Conservation (phyloP, 2,888 invertebrate species). For the Spilosoma lubricipeda region DNA sequence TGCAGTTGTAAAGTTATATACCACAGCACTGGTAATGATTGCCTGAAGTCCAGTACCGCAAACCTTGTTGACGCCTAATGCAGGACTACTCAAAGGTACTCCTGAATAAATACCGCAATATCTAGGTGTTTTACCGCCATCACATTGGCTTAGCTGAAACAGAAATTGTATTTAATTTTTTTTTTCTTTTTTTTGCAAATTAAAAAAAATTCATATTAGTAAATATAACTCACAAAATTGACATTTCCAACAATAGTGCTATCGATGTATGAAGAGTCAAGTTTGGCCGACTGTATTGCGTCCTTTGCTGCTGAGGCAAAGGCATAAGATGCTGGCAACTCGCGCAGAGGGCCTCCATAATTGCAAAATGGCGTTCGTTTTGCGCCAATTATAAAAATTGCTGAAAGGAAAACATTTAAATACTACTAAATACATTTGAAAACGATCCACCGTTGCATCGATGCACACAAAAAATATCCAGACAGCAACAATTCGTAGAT, state of each 20-base stretch:
- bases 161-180: neutral
- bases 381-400: slow-evolving; percentile 76
- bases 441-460: too few species aligned
- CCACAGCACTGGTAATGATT: slow-evolving; percentile 94
- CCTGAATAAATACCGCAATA: slow-evolving; percentile 94
- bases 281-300: slow-evolving; percentile 65
- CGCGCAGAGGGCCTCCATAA: slow-evolving; percentile 73
- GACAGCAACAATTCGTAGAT: too few species aligned
- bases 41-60: slow-evolving; percentile 99
- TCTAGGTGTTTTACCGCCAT: slow-evolving; percentile 94
- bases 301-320: slow-evolving; percentile 77
- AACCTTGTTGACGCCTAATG: slow-evolving; percentile 94
- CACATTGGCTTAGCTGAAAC: slow-evolving; percentile 90
- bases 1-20: slow-evolving; percentile 64
- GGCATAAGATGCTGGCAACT: slow-evolving; percentile 71
- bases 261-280: slow-evolving; percentile 67
- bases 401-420: slow-evolving; percentile 50
- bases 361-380: slow-evolving; percentile 80
- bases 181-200: neutral
- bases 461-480: too few species aligned
- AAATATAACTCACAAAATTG: slow-evolving; percentile 66
- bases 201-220: too few species aligned
- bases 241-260: slow-evolving; percentile 76
- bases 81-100: slow-evolving; percentile 94
- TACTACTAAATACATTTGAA: neutral